Evolutionary conservation across 2,888 invertebrate species (phyloP), one percentile per base, ranked within the genome.

Genomic region (Antheraea yamamai): DNA sequence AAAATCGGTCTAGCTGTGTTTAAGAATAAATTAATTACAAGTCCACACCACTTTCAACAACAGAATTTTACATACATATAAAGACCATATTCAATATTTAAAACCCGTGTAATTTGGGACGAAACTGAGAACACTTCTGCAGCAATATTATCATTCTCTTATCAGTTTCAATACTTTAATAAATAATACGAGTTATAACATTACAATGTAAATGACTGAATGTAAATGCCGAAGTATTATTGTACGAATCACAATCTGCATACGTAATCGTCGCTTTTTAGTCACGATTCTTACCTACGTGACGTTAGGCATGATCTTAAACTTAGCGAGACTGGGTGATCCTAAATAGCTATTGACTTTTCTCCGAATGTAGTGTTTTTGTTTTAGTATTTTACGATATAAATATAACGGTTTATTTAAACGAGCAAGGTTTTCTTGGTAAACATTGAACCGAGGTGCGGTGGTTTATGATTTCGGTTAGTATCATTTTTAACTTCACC

Each of bases 271-370:
- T 20, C 20, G 39, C 66, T n/a, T 51, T 68, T 58, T 35, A 58
- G 66, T 68, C 74, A 58, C 66, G 26, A 66, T 66, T 73, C 52
- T 30, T 76, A 78, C 64, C 76, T 82, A 82, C 80, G 81, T 82
- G 82, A 82, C 81, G 76, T 75, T 78, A 35, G 66, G 55, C 80
- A 81, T 78, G 80, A 78, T 74, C 68, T 75, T 61, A 51, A 39
- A 74, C 12, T 39, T 74, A 61, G 6, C 16, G 16, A 20, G 23
- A 4, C n/a, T n/a, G 16, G 26, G 70, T 58, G 58, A 61, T 74
- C 58, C 39, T 58, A 70, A 61, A 20, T 39, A 6, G 35, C 35
- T 73, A 35, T 14, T 73, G 20, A 61, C 10, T 20, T 73, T 58
- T 39, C 58, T 61, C 23, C n/a, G 55, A 61, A 39, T 61, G 30